Conservation (phyloP, 1,140 invertebrate genomes). For the Bombus impatiens region DNA sequence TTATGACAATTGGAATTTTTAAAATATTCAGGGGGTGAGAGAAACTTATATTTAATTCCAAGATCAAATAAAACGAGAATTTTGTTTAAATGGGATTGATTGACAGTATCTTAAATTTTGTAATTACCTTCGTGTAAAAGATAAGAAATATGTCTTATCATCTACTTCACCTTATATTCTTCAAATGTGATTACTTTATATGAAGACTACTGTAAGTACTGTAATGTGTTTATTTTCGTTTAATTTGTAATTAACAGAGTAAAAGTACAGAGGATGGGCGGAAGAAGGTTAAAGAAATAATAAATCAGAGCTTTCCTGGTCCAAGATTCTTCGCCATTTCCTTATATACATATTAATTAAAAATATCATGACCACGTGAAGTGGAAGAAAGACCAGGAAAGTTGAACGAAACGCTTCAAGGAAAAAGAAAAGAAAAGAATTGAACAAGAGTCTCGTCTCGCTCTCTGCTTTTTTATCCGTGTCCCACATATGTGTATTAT, state of each 20-base stretch:
- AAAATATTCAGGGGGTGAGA: too few relatives aligned
- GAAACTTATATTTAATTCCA: too few relatives aligned
- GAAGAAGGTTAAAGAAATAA: not conserved
- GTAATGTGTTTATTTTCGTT: not conserved
- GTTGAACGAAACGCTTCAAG: constrained; percentile 17
- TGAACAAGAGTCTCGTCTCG: constrained; percentile 18
- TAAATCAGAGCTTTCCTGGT: constrained; percentile 2
- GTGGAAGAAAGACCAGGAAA: constrained; percentile 4
- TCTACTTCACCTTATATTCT: not conserved
- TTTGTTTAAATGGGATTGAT: too few relatives aligned
- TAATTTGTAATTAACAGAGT: not conserved
- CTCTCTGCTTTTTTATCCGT: constrained; percentile 49
- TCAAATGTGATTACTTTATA: not conserved
- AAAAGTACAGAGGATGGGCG: not conserved
- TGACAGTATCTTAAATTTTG: too few relatives aligned
- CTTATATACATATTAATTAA: not conserved
- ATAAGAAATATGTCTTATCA: too few relatives aligned
- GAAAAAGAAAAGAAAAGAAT: not conserved
- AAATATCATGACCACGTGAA: not conserved
- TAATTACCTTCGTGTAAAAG: too few relatives aligned
- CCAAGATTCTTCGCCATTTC: too few relatives aligned
- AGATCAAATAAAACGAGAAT: too few relatives aligned
- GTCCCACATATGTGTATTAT: constrained; percentile 49
- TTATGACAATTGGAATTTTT: too few relatives aligned
- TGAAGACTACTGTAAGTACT: not conserved